Evolutionary conservation across 2,888 invertebrate genomes (phyloP), one percentile per base, ranked within the genome.

Genomic region (Tetheella fluctuosa): DNA sequence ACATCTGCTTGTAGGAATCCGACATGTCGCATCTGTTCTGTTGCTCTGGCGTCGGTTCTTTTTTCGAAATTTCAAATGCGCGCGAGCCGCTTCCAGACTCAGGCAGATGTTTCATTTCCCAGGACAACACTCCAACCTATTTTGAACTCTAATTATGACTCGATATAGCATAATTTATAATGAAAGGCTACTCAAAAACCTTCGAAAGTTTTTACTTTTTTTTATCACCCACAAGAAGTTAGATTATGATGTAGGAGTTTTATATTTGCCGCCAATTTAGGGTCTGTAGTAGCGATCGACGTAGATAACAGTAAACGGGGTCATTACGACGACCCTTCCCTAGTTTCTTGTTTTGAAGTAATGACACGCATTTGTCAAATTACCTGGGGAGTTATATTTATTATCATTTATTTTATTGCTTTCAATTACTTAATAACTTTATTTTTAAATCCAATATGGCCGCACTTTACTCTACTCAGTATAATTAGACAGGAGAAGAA

Each of bases 11-110:
- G 81, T 77, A 84, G 85, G 90, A 91, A 90, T 92, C 91, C 90
- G 82, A 85, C 86, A 89, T 88, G 90, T 88, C 89, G 89, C 93
- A 93, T 93, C 92, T 93, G 93, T 91, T 93, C 92, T 92, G 93
- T 91, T 90, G 77, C 80, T 76, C 76, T 77, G 81, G 81, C 79
- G 80, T 80, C 78, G 81, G 79, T 79, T 80, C 83, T 87, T 89
- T 90, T 90, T 91, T 86, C 82, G 80, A 90, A 90, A 86, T 91
- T 90, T 86, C 83, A 83, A 90, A 91, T 88, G 88, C 88, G 88
- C 89, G 84, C 83, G 89, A 87, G 88, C 81, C 81, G 85, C 83
- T 86, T 81, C 81, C 79, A 80, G 77, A 70, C 80, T 70, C n/a
- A 82, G 88, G 91, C 93, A 93, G 93, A 92, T 93, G 93, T 89